Evolutionary conservation across 2,797 vertebrate species (phyloP), one percentile per base, ranked within the genome.

Genomic region (Diplodus puntazzo): DNA sequence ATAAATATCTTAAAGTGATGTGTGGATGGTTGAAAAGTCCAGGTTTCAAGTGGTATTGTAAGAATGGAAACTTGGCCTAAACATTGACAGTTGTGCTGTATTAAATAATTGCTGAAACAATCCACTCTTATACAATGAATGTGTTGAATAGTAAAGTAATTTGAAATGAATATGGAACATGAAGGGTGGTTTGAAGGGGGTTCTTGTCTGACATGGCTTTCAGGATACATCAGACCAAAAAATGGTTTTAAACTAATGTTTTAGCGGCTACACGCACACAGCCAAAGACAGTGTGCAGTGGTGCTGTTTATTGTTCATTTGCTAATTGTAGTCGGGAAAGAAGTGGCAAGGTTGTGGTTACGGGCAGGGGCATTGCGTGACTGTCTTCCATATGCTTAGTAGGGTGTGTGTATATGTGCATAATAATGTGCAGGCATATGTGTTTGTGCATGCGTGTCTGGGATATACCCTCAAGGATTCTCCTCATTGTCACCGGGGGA

Each of bases 371-470:
- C 80, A 25, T 92, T 75, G 91, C 81, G 85, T 91, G 91, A 90
- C 89, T 60, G 11, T 55, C 81, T 45, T 62, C 85, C 85, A 89
- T 90, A 88, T 93, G 88, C 78, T 88, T 77, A 65, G 73, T 16
- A 77, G 73, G 50, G 61, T 86, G 76, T 86, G 76, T 79, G 71
- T 88, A 77, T 89, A 73, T 75, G 72, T 82, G 87, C 69, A 77
- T 90, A 73, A 45, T 81, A 81, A 85, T 81, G 81, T 82, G 82
- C 57, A 66, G 79, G 80, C 77, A 73, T 79, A 81, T 77, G 73
- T 77, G 49, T 83, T 17, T 83, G 57, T 60, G 48, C 63, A 65
- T 85, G 76, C 54, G 74, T 83, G 85, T 83, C 62, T 89, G 82
- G 62, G 69, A 72, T 60, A 79, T 72, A 70, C 88, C 89, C 88